These are phyloP conservation scores for Gisinianus flammeolus DNA, from an alignment of 2,888 invertebrate species.

Conservation along the genomic window DNA sequence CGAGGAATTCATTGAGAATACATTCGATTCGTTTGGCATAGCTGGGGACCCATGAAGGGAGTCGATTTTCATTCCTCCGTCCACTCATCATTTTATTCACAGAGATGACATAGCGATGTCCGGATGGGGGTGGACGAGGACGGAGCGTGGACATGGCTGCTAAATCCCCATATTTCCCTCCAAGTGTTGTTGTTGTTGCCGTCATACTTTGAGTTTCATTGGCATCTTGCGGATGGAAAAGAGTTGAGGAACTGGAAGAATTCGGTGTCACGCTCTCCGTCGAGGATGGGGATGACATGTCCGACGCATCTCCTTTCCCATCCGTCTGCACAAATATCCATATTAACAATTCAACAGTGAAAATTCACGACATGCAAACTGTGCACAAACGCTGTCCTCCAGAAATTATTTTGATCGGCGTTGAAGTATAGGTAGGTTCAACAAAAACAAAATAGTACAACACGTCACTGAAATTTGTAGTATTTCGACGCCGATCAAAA, in stretches of 20 bases:
- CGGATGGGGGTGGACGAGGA: constrained; percentile 16
- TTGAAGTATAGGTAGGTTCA: no score
- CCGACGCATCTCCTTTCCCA: neutral
- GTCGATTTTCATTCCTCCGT: constrained; percentile 8
- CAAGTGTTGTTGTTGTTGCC: neutral
- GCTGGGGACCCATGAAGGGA: constrained; percentile 19
- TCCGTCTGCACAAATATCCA: constrained; percentile 7
- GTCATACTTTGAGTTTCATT: neutral
- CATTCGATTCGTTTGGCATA: constrained; percentile 16
- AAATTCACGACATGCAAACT: no score
- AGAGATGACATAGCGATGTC: constrained; percentile 26
- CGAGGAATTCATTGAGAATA: neutral
- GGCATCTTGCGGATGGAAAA: neutral
- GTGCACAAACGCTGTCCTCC: no score
- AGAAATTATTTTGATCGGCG: no score
- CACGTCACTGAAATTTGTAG: neutral
- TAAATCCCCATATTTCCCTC: constrained; percentile 20
- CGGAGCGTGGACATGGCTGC: neutral
- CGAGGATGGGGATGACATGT: neutral
- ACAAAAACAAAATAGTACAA: neutral
- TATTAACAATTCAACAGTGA: neutral
- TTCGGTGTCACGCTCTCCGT: neutral
- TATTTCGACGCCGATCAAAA: no score
- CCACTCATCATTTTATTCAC: neutral
- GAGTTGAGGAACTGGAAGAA: neutral